A percentile compares a stretch with the other conserved stretches of the same genome.
Conservation (phyloP, 2,888 invertebrate genomes). For the Octodonta nipae region DNA sequence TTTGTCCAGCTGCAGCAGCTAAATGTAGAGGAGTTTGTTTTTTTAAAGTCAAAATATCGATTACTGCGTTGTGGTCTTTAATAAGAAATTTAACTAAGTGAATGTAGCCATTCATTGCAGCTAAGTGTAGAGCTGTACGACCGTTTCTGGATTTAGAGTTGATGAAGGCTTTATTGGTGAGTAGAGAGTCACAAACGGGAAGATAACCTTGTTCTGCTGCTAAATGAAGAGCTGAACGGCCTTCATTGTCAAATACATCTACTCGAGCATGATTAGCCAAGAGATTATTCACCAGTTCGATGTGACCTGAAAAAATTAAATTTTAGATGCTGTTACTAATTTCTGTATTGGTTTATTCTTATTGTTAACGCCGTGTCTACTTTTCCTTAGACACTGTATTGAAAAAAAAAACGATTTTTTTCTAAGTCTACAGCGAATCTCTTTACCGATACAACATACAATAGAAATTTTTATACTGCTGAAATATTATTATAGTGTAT, state of each 20-base stretch:
- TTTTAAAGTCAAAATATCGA: constrained; percentile 87
- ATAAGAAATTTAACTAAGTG: constrained; percentile 83
- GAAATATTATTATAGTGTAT: too few relatives aligned
- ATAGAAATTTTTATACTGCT: too few relatives aligned
- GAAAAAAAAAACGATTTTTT: too few relatives aligned
- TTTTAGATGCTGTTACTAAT: too few relatives aligned
- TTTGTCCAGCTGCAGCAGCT: constrained; percentile 90
- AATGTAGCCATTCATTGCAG: constrained; percentile 90
- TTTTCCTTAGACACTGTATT: too few relatives aligned
- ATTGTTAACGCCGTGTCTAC: too few relatives aligned
- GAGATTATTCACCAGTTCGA: constrained; percentile 80
- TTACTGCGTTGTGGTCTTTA: constrained; percentile 85
- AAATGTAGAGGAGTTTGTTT: constrained; percentile 96
- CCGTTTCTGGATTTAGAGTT: constrained; percentile 97
- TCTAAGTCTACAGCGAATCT: too few relatives aligned
- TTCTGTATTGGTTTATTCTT: too few relatives aligned
- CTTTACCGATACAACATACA: too few relatives aligned
- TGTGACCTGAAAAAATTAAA: too few relatives aligned
- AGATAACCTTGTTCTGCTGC: constrained; percentile 90
- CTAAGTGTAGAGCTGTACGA: constrained; percentile 89
- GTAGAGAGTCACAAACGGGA: constrained; percentile 74
- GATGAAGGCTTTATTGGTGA: constrained; percentile 94
- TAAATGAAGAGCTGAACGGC: constrained; percentile 85
- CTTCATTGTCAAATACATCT: constrained; percentile 95
- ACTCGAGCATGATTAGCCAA: constrained; percentile 91